Base-by-base conservation (phyloP, 2,797 vertebrate genomes). In the Somateria mollissima region DNA sequence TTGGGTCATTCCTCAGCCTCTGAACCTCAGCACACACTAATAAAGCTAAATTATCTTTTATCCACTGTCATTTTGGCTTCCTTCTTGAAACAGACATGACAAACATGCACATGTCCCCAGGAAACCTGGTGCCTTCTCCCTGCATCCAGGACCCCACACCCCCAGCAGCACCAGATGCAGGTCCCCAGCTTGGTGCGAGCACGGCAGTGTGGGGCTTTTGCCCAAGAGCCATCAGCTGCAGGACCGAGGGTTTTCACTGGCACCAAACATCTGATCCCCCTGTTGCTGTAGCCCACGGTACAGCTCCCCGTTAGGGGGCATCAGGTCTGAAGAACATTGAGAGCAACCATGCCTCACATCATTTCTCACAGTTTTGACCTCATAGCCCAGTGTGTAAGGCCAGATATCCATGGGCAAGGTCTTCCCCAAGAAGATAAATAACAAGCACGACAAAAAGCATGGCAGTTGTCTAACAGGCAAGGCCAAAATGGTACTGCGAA, bases 171-270 rank as follows among this genome's bases (percentile, higher is more conserved):
- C 34, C 18, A 2, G 2, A 27, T 3, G 15, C 49, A 83, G 74
- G 47, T 20, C 54, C 36, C 8, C 2, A 0, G 6, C 37, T 57
- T 74, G 56, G 64, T 5, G 17, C 1, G 7, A 67, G 62, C 0
- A 0, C 65, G 75, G 83, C 13, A 28, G 39, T 0, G 0, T 39
- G 65, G 57, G 77, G 47, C 71, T 84, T 53, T 58, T 45, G 60
- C 51, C 45, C 70, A 3, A 47, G 70, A 93, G 20, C 65, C 77
- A 92, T 57, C 25, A 36, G 51, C 62, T 10, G 24, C 3, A 28
- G 60, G 51, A 64, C 5, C 0, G 4, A 87, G 67, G 69, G 56
- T 47, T 90, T 94, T 66, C 81, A 66, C 56, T 83, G 78, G 58
- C 0, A 0, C 79, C 79, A 83, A 76, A 91, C 72, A 92, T 51